A percentile compares a stretch with the other conserved stretches of the same genome.
phyloP scores from a whole-genome alignment of 2,797 vertebrate species.

The Gila robusta region DNA sequence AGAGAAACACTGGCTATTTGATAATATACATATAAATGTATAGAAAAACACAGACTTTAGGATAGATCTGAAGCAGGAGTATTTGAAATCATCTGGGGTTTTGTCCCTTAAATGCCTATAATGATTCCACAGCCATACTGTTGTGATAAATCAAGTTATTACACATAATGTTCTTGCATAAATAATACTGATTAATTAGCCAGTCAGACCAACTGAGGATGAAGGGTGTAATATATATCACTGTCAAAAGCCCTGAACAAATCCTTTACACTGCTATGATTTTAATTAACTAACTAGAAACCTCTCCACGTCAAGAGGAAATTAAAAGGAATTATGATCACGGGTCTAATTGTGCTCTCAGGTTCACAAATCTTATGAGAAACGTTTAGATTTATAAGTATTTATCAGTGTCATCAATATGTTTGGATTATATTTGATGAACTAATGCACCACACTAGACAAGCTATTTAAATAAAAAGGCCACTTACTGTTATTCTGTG shows the following conservation, averaged over 20 bases:
- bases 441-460: neutral
- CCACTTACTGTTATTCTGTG: neutral
- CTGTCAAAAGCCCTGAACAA: conserved; percentile 78
- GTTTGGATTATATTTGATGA: conserved; percentile 37
- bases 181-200: conserved; percentile 87
- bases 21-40: neutral
- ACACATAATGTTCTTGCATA: conserved; percentile 70
- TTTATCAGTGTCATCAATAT: conserved; percentile 38
- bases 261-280: conserved; percentile 76
- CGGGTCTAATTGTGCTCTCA: conserved; percentile 59
- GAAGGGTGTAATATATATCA: conserved; percentile 83
- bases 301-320: conserved; percentile 71
- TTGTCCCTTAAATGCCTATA: conserved; percentile 24
- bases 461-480: neutral
- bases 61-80: neutral
- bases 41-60: neutral
- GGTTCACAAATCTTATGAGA: conserved; percentile 26
- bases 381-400: neutral
- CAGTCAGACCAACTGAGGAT: conserved; percentile 81
- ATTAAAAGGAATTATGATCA: conserved; percentile 71
- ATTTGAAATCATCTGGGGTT: neutral
- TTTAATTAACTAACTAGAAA: conserved; percentile 77
- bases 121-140: conserved; percentile 24
- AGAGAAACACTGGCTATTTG: neutral
- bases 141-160: conserved; percentile 46